Base-by-base conservation (phyloP, 2,888 invertebrate species). In the Pomacea canaliculata region DNA sequence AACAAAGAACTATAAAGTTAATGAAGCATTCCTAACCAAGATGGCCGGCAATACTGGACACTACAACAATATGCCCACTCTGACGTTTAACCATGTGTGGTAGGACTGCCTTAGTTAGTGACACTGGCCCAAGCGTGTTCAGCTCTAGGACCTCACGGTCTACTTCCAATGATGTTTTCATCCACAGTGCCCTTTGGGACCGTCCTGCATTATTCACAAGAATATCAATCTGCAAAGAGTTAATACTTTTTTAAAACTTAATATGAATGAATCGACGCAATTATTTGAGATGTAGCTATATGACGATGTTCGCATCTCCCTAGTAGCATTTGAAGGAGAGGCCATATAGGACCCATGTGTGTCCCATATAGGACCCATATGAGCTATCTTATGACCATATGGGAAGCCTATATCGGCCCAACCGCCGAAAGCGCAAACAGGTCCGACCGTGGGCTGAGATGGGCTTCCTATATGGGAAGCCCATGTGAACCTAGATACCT, bases 191-290 rank as follows among this genome's bases (percentile, higher is more conserved):
- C 79, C 96, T 92, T 89, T 96, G 96, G 10, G 95, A 94, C 76
- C 95, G 91, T 0, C 96, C 96, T 1, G 96, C 96, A 91, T 96
- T 96, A 87, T 95, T 95, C 0, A 96, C 93, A 63, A 96, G 91
- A 77, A 96, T 93, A 87, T 96, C 95, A 63, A 96, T 90, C 91
- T 93, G 89, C 79, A 78, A 75, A 9, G 37, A 70, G 78, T 19
- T 65, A 81, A 62, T 59, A 56, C 48, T 18, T 59, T 48, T 13
- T 46, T 19, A 48, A 23, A 70, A 13, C 19, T 49, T 48, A 10
- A 19, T 59, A 19, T 27, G 13, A 37, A 37, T 37, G 37, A 37
- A 37, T 5, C 5, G 70, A 37, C 37, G 5, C 37, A 37, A 37
- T 5, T n/a, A n/a, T n/a, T n/a, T 37, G 37, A 37, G 37, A 37